phyloP scores from a whole-genome alignment of 2,888 invertebrate genomes.

The Diplazon laetatorius region DNA sequence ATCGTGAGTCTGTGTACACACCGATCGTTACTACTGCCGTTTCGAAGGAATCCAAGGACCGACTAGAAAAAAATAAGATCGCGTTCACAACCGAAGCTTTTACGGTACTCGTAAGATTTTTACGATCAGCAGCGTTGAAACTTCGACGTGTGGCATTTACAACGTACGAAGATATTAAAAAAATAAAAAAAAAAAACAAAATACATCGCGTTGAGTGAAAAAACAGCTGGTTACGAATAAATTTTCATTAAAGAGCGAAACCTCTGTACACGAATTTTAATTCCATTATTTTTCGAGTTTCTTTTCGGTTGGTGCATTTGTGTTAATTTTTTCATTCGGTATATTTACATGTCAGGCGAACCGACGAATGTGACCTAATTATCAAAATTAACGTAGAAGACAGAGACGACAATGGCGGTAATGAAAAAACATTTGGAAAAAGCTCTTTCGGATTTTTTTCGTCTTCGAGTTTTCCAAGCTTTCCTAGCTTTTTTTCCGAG shows the following conservation, averaged over 20 bases:
- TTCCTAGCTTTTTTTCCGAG: no score
- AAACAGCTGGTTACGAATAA: conserved; percentile 15
- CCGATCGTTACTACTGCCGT: conserved; percentile 41
- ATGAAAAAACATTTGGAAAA: background rate
- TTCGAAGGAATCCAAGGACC: conserved; percentile 3
- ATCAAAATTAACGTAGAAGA: background rate
- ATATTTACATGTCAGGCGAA: background rate
- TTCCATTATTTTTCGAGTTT: background rate
- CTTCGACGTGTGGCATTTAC: background rate
- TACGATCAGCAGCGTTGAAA: conserved; percentile 4
- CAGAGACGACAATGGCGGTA: background rate
- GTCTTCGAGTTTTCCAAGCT: conserved; percentile 6
- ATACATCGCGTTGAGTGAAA: background rate
- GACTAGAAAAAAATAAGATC: conserved; percentile 3
- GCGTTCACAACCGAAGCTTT: conserved; percentile 17
- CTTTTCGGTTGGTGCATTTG: background rate
- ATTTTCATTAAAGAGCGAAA: conserved; percentile 8
- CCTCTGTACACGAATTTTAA: background rate
- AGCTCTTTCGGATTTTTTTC: conserved; percentile 12
- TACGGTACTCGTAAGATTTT: conserved; percentile 34
- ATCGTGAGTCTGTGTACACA: conserved; percentile 35
- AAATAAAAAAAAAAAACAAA: no score
- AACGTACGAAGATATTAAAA: conserved; percentile 13
- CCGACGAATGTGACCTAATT: background rate
- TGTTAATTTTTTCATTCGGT: background rate